Evolutionary conservation across 2,888 invertebrate genomes (phyloP), one percentile per base, ranked within the genome.

Genomic region (Synanthedon myopaeformis): DNA sequence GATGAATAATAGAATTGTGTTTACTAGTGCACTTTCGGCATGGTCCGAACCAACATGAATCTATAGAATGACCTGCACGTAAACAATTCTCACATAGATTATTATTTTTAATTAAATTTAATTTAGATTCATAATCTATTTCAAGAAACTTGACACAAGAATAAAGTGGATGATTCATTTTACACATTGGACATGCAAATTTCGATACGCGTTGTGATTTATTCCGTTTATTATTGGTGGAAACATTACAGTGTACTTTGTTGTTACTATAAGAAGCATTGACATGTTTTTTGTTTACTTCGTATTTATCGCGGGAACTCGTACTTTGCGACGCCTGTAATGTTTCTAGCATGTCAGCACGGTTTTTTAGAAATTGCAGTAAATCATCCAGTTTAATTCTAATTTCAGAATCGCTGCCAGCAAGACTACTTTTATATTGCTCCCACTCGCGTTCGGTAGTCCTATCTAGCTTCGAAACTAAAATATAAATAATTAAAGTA

Each of bases 121-220:
- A 19, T 52, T 41, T 57, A 42, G 12, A 13, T 48, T 52, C 17
- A 42, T 35, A 53, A 41, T 17, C 51, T 35, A 50, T 41, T 42
- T 57, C 53, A 4, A 56, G 49, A 53, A 55, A 57, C 35, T 35
- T 52, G 51, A 52, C 51, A 52, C 57, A 57, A n/a, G 55, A 51
- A 23, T 57, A 57, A 14, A 56, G 35, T 23, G 56, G 54, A 52
- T 56, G 54, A 42, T 53, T 42, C 35, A 28, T 28, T 19, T 57
- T 54, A 51, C 56, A 55, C 35, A 53, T 14, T 13, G 13, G 13
- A 14, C 49, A 49, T n/a, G 12, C 2, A 17, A 14, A 8, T 49
- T 13, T 14, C 14, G 11, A 49, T 49, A 13, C 14, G 49, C 10
- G 49, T 6, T 13, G 13, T 48, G 10, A 12, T n/a, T 49, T n/a